A percentile compares a stretch with the other conserved stretches of the same genome.
Conservation (phyloP, 35 echinoderm and acorn worm species). For the Apostichopus californicus region DNA sequence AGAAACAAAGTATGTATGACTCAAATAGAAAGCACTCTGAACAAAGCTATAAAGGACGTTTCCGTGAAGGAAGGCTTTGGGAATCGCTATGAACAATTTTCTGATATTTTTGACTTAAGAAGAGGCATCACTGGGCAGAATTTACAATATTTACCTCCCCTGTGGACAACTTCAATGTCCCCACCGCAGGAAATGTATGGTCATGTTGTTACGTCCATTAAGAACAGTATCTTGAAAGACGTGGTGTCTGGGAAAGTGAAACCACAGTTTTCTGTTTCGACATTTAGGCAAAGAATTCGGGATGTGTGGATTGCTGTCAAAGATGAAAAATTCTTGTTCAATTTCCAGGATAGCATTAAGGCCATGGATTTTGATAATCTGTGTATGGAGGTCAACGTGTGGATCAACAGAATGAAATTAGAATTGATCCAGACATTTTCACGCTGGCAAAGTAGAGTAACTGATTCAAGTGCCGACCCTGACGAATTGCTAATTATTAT, state of each 20-base stretch:
- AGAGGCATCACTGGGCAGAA: neutral
- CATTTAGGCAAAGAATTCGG: slow-evolving; percentile 3
- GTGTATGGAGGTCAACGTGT: neutral
- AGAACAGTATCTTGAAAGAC: neutral
- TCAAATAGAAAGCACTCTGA: slow-evolving; percentile 18
- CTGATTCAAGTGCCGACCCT: no score
- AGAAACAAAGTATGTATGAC: slow-evolving; percentile 28
- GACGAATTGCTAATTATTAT: neutral
- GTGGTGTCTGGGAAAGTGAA: neutral
- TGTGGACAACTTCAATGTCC: slow-evolving; percentile 25
- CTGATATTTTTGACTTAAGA: neutral
- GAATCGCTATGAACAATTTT: slow-evolving; percentile 17
- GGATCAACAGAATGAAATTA: neutral
- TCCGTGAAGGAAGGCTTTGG: neutral
- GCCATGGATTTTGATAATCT: neutral
- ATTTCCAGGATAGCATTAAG: neutral
- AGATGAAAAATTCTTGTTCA: slow-evolving; percentile 17
- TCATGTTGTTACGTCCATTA: neutral
- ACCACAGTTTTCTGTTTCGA: neutral
- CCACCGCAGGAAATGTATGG: slow-evolving; percentile 19
- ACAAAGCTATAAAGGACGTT: neutral
- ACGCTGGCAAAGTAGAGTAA: neutral
- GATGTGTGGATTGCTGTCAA: slow-evolving; percentile 18
- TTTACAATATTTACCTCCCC: slow-evolving; percentile 30
- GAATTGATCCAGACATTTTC: neutral